Evolutionary conservation across 2,113 vertebrate species (phyloP), one percentile per base, ranked within the genome.

Genomic region (Callipepla squamata): DNA sequence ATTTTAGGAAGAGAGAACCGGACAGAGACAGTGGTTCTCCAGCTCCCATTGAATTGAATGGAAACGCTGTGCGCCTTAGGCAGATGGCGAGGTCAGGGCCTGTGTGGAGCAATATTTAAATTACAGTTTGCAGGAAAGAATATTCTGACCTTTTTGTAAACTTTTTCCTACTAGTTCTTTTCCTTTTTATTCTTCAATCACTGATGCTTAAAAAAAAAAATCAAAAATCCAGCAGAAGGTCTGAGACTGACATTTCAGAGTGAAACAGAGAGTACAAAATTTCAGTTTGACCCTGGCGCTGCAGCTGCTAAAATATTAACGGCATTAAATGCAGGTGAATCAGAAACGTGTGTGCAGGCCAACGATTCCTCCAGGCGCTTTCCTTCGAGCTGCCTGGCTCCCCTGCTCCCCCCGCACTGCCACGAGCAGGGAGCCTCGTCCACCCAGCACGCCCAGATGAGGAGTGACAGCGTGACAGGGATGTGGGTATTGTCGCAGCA

Each of bases 271-370:
- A 94, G 94, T 96, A 83, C 93, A 96, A 96, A 92, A 94, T 96
- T 95, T 92, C 90, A 97, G 82, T 94, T 97, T 96, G 88, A 96
- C 95, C 89, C 89, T 94, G 48, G 87, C 91, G 93, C 53, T 84
- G 51, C 91, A 94, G 86, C 90, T 97, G 73, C 91, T 97, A 90
- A 98, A 97, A 97, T 97, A 97, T 95, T 96, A 95, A 96, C 58
- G 20, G 79, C 92, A 93, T 95, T 94, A 95, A 97, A 97, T 86
- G 93, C 88, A 96, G 96, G 86, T 93, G 94, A 97, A 90, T 91
- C 16, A 53, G 89, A 97, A 96, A 94, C 55, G 73, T 93, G 62
- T 92, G 57, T 8, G 3, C 77, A 57, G 80, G 90, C 74, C 93
- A 97, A 94, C 48, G 86, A 96, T 92, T 88, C 93, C 94, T 93